These are phyloP conservation scores for Bos javanicus DNA, from an alignment of 2,113 vertebrate genomes.

Conservation along the genomic window DNA sequence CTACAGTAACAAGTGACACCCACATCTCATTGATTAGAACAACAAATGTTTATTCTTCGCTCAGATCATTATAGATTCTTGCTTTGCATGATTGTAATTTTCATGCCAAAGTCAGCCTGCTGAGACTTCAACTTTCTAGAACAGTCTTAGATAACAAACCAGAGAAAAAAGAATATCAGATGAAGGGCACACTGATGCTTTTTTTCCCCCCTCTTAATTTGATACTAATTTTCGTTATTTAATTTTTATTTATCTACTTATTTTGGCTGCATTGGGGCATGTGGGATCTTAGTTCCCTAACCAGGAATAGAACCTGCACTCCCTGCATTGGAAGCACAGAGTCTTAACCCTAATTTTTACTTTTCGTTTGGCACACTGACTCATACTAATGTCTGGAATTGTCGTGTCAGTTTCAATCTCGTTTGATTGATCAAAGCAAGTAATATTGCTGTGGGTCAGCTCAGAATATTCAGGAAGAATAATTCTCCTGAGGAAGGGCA, in stretches of 20 bases:
- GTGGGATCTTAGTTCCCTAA: accelerated
- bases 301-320: accelerated
- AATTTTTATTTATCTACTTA: neutral
- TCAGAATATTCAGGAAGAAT: neutral
- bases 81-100: neutral
- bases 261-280: neutral
- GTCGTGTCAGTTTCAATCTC: too few species aligned
- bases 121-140: neutral
- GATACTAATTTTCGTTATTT: neutral
- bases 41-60: neutral
- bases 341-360: neutral
- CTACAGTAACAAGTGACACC: neutral
- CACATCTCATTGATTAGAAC: neutral
- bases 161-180: neutral
- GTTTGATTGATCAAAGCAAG: neutral
- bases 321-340: neutral
- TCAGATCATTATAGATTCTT: neutral
- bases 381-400: too few species aligned
- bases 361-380: accelerated
- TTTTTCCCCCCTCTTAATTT: neutral
- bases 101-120: neutral
- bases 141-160: neutral
- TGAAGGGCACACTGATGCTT: neutral
- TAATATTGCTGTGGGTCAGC: accelerated
- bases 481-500: neutral